These are phyloP conservation scores for Unio delphinus DNA, from an alignment of 2,888 invertebrate genomes.

Conservation along the genomic window DNA sequence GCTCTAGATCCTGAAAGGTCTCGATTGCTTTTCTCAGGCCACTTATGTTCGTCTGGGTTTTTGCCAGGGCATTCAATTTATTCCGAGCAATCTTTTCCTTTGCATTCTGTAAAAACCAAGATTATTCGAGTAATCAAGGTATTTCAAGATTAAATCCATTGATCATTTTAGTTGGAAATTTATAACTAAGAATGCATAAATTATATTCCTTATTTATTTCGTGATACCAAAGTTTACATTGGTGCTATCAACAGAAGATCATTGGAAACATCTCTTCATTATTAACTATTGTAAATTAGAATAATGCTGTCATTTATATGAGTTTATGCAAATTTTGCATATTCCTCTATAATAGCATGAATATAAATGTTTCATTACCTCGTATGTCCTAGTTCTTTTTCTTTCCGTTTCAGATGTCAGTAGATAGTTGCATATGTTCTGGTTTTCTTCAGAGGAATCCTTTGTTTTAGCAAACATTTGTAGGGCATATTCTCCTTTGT, in stretches of 20 bases:
- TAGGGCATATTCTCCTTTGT: slow-evolving; percentile 25
- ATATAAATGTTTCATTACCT: slow-evolving; percentile 3
- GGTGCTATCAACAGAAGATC: no score
- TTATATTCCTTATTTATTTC: no score
- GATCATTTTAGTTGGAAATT: no score
- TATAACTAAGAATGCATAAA: no score
- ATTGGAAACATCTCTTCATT: no score
- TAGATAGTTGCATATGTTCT: slow-evolving; percentile 34
- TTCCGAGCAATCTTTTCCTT: slow-evolving; percentile 29
- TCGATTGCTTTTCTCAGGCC: slow-evolving; percentile 25
- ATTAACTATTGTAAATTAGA: no score
- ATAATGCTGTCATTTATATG: no score
- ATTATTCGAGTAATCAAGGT: no score
- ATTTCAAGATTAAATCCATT: no score
- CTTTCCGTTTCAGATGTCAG: slow-evolving; percentile 23
- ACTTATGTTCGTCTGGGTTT: slow-evolving; percentile 23
- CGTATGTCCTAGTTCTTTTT: slow-evolving; percentile 8
- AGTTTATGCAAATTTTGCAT: no score
- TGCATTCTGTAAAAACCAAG: slow-evolving; percentile 22
- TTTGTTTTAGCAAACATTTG: slow-evolving; percentile 22
- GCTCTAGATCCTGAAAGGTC: slow-evolving; percentile 26
- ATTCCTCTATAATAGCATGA: no score
- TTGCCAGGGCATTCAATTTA: slow-evolving; percentile 4
- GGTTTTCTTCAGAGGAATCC: slow-evolving; percentile 3
- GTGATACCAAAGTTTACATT: no score